phyloP scores from a whole-genome alignment of 2,797 vertebrate species.

The Bucorvus abyssinicus region DNA sequence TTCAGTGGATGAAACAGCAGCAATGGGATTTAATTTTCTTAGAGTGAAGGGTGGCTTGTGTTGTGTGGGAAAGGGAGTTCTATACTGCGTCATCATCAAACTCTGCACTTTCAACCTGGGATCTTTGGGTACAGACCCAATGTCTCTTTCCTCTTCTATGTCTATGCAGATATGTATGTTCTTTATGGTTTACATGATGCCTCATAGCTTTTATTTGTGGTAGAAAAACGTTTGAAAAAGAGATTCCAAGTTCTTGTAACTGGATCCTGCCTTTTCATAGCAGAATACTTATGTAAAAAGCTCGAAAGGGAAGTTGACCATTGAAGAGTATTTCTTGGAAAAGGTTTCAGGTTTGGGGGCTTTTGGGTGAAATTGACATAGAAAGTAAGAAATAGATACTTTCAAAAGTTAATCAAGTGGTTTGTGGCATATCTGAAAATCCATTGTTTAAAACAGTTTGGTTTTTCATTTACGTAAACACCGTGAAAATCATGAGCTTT shows the following conservation, averaged over 20 bases:
- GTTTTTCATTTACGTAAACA: not conserved
- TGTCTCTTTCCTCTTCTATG: not conserved
- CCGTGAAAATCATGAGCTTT: not conserved
- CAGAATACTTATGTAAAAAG: accelerated
- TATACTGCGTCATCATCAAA: not conserved
- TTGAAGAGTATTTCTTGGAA: not conserved
- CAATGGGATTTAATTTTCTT: not conserved
- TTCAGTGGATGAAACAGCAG: not conserved
- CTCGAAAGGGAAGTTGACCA: not conserved
- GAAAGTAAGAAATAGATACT: not conserved
- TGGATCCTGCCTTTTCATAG: not conserved
- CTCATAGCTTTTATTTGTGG: not conserved
- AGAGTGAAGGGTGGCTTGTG: not conserved
- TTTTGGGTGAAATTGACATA: not conserved
- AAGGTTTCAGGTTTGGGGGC: not conserved
- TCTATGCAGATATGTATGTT: not conserved
- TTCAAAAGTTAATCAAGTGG: not conserved
- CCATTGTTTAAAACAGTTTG: not conserved
- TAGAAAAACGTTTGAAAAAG: not conserved
- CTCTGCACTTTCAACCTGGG: not conserved
- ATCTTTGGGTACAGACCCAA: not conserved
- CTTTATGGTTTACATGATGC: not conserved
- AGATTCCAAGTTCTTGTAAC: not conserved
- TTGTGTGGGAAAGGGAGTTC: not conserved
- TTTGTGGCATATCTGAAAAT: not conserved